A percentile compares a stretch with the other conserved stretches of the same genome.
phyloP scores from a whole-genome alignment of 1,140 invertebrate species.

The Harpegnathos saltator region DNA sequence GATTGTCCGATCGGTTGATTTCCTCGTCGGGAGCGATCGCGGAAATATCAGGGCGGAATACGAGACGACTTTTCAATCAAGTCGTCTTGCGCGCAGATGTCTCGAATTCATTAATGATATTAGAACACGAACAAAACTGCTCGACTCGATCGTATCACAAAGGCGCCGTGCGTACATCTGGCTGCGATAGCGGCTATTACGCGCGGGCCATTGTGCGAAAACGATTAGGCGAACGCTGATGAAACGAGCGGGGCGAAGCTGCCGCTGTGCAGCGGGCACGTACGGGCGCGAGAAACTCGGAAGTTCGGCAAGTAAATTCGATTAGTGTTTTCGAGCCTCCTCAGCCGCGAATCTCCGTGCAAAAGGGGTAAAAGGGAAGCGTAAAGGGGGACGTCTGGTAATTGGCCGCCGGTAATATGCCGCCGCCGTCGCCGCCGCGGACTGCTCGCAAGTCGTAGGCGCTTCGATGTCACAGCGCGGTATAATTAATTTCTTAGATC shows the following conservation, averaged over 20 bases:
- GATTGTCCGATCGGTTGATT: constrained; percentile 37
- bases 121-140: constrained; percentile 47
- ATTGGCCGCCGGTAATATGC: not conserved
- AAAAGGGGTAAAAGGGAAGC: not conserved
- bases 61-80: not conserved
- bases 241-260: constrained; percentile 6
- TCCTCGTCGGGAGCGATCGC: not conserved
- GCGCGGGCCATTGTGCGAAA: constrained; percentile 39
- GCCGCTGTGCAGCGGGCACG: not conserved
- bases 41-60: not conserved
- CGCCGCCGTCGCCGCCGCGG: not conserved
- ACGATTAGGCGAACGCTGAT: constrained; percentile 49
- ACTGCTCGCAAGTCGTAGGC: not conserved
- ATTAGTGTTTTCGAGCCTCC: constrained; percentile 47
- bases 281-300: not conserved
- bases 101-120: constrained; percentile 58
- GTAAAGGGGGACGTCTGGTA: not conserved
- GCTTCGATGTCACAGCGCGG: not conserved
- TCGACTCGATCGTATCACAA: constrained; percentile 52
- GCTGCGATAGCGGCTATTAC: constrained; percentile 43
- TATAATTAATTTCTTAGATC: not conserved
- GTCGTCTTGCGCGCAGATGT: constrained; percentile 34
- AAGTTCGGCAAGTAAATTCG: constrained; percentile 35
- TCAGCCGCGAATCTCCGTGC: constrained; percentile 28
- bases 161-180: constrained; percentile 42